phyloP scores from a whole-genome alignment of 2,888 invertebrate genomes.

The Diarsia mendica region DNA sequence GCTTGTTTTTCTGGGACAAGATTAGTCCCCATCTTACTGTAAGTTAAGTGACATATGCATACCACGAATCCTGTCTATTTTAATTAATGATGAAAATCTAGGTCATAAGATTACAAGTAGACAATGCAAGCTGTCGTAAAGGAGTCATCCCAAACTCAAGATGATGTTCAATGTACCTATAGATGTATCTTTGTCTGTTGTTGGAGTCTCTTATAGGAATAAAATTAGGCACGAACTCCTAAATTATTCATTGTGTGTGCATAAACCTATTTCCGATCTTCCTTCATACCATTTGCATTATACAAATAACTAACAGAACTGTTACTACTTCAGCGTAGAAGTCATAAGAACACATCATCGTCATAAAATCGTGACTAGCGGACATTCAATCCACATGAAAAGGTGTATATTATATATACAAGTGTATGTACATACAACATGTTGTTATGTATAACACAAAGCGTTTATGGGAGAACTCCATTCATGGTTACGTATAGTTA shows the following conservation, averaged over 20 bases:
- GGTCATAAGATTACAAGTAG: neutral
- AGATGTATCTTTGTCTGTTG: neutral
- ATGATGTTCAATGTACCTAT: neutral
- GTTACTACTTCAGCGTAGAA: slow-evolving; percentile 16
- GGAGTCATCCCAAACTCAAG: neutral
- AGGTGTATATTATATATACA: slow-evolving; percentile 4
- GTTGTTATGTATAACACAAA: slow-evolving; percentile 51
- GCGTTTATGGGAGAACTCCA: slow-evolving; percentile 55
- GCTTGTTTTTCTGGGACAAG: neutral
- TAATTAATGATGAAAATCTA: neutral
- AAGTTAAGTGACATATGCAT: too few species aligned
- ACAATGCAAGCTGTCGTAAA: neutral
- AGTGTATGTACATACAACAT: slow-evolving; percentile 27
- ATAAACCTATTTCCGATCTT: neutral
- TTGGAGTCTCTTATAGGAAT: neutral
- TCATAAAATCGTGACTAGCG: slow-evolving; percentile 26
- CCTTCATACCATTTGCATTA: neutral
- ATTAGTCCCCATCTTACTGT: neutral
- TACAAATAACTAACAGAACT: neutral
- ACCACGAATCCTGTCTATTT: neutral
- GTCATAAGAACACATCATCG: slow-evolving; percentile 2
- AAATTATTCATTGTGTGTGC: too few species aligned
- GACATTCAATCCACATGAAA: slow-evolving; percentile 16
- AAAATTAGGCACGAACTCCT: neutral
- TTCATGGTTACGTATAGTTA: slow-evolving; percentile 59